Evolutionary conservation across 2,888 invertebrate genomes (phyloP), one percentile per base, ranked within the genome.

Genomic region (Euplexia lucipara): DNA sequence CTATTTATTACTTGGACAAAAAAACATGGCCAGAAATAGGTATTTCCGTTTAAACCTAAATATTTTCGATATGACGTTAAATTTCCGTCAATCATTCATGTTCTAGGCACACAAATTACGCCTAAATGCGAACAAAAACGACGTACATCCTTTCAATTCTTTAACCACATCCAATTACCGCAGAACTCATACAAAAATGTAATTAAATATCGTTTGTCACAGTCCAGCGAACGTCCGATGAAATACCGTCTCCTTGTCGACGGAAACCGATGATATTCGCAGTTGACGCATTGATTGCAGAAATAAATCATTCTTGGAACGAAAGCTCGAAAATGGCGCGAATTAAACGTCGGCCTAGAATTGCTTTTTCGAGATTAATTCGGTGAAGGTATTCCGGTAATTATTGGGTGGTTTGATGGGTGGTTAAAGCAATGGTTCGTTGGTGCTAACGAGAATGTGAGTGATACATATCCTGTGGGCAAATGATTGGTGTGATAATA

Each of bases 221-320:
- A 47, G 30, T 62, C 76, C 69, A 20, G 52, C 63, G 41, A 57
- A 53, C 66, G 44, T 49, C 70, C 70, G 69, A 58, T 69, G 69
- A 79, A 78, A 70, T 60, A 78, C 52, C 34, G 57, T 52, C 62
- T 58, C 65, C 68, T 54, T 73, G 72, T 71, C 75, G 74, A 59
- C 56, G 48, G 52, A 58, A 72, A 60, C 72, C 67, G 37, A 57
- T 67, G 71, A 76, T 79, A 71, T 71, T 64, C 72, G 54, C 47
- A 63, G 77, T 81, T 83, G 87, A 83, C 86, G 82, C 72, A 79
- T 85, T 88, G 86, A 88, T 88, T 89, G 87, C 81, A 35, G 70
- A 70, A 74, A 83, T 88, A 87, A 88, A 88, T 89, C 86, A 89
- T 84, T 80, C 76, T 80, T 81, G 75, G 79, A 68, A 62, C 79